A percentile compares a stretch with the other conserved stretches of the same genome.
phyloP scores from a whole-genome alignment of 2,888 invertebrate species.

The Erebia epiphron region DNA sequence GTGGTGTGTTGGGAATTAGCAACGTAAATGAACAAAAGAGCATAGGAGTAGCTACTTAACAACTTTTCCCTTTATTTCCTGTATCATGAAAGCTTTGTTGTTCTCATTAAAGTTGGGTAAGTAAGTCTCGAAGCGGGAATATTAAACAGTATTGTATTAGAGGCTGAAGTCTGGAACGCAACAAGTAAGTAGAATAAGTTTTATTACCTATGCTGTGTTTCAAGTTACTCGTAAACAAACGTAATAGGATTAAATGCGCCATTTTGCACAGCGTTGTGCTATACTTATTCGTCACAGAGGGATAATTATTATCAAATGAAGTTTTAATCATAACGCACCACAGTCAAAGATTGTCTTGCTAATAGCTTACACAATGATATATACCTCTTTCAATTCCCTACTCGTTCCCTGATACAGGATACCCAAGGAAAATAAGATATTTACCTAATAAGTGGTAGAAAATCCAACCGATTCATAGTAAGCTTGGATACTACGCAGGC shows the following conservation, averaged over 20 bases:
- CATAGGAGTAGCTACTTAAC: conserved; percentile 3
- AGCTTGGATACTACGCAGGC: too few species aligned
- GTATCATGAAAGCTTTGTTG: conserved; percentile 17
- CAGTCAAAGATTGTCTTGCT: too few species aligned
- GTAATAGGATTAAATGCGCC: neutral
- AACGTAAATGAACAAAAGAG: neutral
- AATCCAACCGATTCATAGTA: too few species aligned
- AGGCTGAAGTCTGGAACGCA: conserved; percentile 20
- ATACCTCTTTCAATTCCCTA: too few species aligned
- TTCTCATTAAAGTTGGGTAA: conserved; percentile 19
- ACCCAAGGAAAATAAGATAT: too few species aligned
- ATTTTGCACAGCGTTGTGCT: neutral
- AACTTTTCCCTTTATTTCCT: conserved; percentile 19
- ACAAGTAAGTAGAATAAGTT: conserved; percentile 12
- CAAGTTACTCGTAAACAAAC: conserved; percentile 9
- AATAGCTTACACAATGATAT: too few species aligned
- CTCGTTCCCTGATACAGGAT: too few species aligned
- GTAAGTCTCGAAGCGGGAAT: conserved; percentile 11
- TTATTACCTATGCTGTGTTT: conserved; percentile 8
- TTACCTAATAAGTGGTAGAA: too few species aligned
- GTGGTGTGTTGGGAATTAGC: neutral
- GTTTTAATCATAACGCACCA: too few species aligned
- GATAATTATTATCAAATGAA: too few species aligned
- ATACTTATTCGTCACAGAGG: neutral
- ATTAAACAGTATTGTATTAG: conserved; percentile 17